Evolutionary conservation across 2,888 invertebrate species (phyloP).

Genomic region (Plebejus melissa): DNA sequence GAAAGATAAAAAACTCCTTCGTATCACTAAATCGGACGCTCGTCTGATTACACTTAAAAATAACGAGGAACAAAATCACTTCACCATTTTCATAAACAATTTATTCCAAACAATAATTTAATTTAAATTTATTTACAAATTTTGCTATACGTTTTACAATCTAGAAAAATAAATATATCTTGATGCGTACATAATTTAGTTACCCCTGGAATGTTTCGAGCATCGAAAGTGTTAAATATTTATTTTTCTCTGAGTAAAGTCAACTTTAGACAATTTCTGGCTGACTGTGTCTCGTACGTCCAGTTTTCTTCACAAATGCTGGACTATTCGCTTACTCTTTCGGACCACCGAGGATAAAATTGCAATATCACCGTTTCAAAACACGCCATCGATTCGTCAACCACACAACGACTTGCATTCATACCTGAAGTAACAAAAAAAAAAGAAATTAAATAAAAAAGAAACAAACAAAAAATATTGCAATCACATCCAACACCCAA

Average conservation of each 20-base stretch:
- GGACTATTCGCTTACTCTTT: conserved; percentile 2
- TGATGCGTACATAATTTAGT: conserved; percentile 21
- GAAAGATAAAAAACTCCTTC: not conserved
- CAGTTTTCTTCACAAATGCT: not conserved
- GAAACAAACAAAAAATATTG: conserved; percentile 41
- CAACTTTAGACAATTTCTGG: not conserved
- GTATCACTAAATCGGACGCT: not conserved
- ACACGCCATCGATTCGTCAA: conserved; percentile 54
- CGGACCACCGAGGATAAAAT: conserved; percentile 47
- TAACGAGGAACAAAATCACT: conserved; percentile 15
- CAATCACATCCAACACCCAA: conserved; percentile 36
- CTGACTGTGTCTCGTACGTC: conserved; percentile 2
- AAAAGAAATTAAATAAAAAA: conserved; percentile 43
- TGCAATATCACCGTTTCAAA: conserved; percentile 57
- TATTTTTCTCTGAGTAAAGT: conserved; percentile 22
- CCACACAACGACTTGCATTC: conserved; percentile 74
- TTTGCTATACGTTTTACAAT: conserved; percentile 4
- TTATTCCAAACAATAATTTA: conserved; percentile 17
- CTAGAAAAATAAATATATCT: conserved; percentile 24
- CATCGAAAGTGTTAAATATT: conserved; percentile 16
- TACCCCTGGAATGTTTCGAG: conserved; percentile 22
- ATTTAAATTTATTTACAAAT: conserved; percentile 21
- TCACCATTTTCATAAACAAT: not conserved
- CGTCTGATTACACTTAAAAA: not conserved
- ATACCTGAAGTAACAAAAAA: conserved; percentile 63